phyloP scores from a whole-genome alignment of 2,888 invertebrate species.

The Galerucella pusilla region DNA sequence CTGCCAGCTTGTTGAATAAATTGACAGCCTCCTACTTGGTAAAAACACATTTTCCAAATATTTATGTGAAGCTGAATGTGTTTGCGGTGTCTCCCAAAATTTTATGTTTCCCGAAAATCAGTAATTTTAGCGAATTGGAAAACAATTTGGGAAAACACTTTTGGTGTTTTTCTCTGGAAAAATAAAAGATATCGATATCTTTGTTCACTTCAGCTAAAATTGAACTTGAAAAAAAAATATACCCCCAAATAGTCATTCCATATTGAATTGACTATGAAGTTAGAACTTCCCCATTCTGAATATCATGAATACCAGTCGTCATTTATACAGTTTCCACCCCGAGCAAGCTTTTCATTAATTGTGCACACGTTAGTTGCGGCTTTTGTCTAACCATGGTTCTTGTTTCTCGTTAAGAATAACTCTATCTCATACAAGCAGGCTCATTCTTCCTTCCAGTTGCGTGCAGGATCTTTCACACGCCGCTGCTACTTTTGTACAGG shows the following conservation, averaged over 20 bases:
- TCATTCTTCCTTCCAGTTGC: background rate
- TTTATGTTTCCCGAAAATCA: background rate
- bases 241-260: too few species aligned
- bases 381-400: background rate
- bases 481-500: background rate
- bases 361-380: background rate
- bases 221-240: too few species aligned
- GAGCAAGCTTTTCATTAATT: background rate
- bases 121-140: background rate
- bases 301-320: background rate
- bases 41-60: background rate
- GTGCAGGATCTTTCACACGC: background rate
- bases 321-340: background rate
- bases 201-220: too few species aligned
- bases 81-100: background rate
- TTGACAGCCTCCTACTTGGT: slow-evolving; percentile 1
- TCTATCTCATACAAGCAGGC: background rate
- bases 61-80: slow-evolving; percentile 1
- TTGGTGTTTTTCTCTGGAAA: background rate
- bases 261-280: too few species aligned
- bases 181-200: background rate
- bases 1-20: background rate
- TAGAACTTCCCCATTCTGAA: too few species aligned
- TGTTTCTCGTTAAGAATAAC: background rate
- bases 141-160: background rate